Evolutionary conservation across 2,113 vertebrate species (phyloP).

Genomic region (Tiliqua scincoides): DNA sequence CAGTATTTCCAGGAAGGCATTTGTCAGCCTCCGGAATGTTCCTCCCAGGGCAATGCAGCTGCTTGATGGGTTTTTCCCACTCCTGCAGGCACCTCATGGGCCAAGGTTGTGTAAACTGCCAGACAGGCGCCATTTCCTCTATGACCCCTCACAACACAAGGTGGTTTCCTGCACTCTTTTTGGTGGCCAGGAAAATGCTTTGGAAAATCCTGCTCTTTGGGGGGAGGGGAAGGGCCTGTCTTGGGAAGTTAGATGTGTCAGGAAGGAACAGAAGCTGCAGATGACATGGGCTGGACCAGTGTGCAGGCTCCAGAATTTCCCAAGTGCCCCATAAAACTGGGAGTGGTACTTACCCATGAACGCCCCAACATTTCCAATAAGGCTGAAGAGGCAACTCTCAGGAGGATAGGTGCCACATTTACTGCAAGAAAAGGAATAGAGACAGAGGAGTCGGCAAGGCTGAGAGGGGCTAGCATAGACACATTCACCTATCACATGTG

Average conservation of each 20-base stretch:
- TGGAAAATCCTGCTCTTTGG: not conserved
- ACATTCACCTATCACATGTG: fast-evolving
- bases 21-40: not conserved
- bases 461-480: not conserved
- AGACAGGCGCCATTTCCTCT: not conserved
- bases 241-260: not conserved
- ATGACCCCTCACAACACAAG: not conserved
- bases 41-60: not conserved
- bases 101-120: not conserved
- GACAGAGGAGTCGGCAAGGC: slow-evolving; percentile 9
- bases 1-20: not conserved
- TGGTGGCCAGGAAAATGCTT: not conserved
- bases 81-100: not conserved
- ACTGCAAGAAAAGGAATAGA: slow-evolving; percentile 73
- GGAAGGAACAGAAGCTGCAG: not conserved
- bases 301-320: not conserved
- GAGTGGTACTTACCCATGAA: slow-evolving; percentile 87
- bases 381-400: slow-evolving; percentile 93
- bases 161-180: not conserved
- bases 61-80: not conserved
- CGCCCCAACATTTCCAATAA: slow-evolving; percentile 91
- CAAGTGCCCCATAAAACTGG: no score
- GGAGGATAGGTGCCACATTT: slow-evolving; percentile 92
- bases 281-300: no score
- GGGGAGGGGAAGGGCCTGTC: no score